These are phyloP conservation scores for Perodicticus potto DNA, from an alignment of 2,797 vertebrate species.

Conservation along the genomic window DNA sequence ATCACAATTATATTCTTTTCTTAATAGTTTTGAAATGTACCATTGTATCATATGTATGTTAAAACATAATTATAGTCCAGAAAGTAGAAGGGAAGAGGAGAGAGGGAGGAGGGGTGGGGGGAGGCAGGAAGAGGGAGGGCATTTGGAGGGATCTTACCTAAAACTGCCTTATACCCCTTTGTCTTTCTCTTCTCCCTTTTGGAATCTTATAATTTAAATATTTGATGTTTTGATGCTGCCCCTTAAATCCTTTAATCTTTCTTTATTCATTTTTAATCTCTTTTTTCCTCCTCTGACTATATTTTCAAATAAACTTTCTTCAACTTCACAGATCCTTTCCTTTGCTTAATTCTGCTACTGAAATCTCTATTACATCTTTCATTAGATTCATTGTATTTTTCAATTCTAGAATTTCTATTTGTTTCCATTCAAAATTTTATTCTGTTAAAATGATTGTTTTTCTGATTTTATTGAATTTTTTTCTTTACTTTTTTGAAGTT, in stretches of 20 bases:
- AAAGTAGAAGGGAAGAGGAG: no score
- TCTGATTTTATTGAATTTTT: neutral
- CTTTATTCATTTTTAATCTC: neutral
- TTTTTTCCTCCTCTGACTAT: neutral
- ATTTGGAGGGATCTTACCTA: no score
- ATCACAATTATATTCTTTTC: no score
- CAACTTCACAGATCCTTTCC: neutral
- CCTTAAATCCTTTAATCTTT: neutral
- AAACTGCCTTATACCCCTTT: neutral
- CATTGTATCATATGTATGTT: no score
- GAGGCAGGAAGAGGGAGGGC: no score
- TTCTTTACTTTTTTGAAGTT: neutral
- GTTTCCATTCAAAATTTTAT: neutral
- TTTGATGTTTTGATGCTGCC: neutral
- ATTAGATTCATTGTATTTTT: neutral
- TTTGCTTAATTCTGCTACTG: neutral
- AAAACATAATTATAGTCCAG: no score
- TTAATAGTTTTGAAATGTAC: no score
- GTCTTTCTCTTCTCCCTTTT: neutral
- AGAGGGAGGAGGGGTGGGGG: no score
- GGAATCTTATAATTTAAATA: neutral
- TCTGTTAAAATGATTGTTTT: neutral
- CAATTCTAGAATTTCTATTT: neutral
- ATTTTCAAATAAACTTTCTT: neutral
- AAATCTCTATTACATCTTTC: neutral